Base-by-base conservation (phyloP, 2,797 vertebrate genomes). In the Erethizon dorsatum region DNA sequence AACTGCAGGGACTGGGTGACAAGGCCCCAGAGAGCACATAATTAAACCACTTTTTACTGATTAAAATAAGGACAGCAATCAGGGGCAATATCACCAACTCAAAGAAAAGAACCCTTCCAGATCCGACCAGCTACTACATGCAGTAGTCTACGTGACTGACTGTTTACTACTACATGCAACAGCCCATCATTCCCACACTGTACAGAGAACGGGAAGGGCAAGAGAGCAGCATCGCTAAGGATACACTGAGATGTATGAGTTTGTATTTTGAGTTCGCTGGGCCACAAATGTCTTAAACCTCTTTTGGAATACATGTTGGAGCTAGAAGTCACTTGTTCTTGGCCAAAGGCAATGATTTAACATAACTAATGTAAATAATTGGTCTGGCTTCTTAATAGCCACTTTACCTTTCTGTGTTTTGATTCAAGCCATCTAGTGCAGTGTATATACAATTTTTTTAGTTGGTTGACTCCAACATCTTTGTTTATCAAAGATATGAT, bases 121-220 rank as follows among this genome's bases (percentile, higher is more conserved):
- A 45, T 9, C n/a, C 59, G 8, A 52, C 14, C 47, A 33, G 13
- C 5, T 41, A 2, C 18, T 47, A 24, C 4, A 24, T 14, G 9
- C n/a, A 2, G 22, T 2, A 0, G 14, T 37, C 10, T 8, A 5
- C 1, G 75, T 82, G 8, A 33, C 0, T 37, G 90, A 37, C 31
- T 15, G 0, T 10, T 56, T 89, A 5, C 5, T n/a, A 1, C 18
- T 33, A 17, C 3, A 28, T 17, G 3, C 26, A 1, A 13, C 1
- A 0, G 18, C 33, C 12, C 6, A 2, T 2, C 11, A 2, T 82
- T n/a, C 5, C 1, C 4, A 18, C 0, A 2, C 14, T 2, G 17
- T 28, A 12, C 26, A 26, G 28, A 37, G 45, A 2, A 56, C 1
- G 2, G 4, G 47, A 9, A 15, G 31, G 28, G 9, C 2, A 8